Percentiles rank a stretch among this genome's conserved stretches.
phyloP scores from a whole-genome alignment of 2,797 vertebrate genomes.

The Arrhamphus sclerolepis region DNA sequence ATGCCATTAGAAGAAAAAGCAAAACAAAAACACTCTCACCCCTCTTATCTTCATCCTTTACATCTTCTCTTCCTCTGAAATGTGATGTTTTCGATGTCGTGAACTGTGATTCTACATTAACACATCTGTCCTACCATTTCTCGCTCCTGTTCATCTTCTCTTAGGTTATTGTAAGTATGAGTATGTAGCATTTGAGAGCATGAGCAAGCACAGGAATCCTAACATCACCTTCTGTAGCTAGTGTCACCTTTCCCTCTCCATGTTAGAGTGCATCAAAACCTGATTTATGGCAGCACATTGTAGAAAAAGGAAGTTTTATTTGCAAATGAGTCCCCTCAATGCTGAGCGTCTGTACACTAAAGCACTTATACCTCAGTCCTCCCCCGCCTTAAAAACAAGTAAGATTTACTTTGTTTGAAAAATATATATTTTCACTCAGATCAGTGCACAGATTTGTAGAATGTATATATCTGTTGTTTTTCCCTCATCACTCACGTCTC shows the following conservation, averaged over 20 bases:
- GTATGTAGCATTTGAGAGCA: conserved; percentile 52
- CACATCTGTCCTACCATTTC: conserved; percentile 48
- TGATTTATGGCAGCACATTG: conserved; percentile 39
- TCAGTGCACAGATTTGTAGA: neutral
- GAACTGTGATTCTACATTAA: conserved; percentile 34
- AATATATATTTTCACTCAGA: conserved; percentile 5
- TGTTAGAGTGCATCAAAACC: conserved; percentile 30
- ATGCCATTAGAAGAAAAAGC: conserved; percentile 26
- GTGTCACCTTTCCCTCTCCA: conserved; percentile 17
- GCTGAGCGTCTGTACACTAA: conserved; percentile 28
- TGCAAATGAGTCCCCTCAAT: conserved; percentile 17
- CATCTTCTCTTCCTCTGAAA: conserved; percentile 10
- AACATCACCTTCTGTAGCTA: conserved; percentile 24
- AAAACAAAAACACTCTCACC: neutral
- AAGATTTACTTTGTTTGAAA: conserved; percentile 13
- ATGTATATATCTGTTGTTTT: neutral
- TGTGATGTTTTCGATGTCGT: conserved; percentile 22
- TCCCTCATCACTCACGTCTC: conserved; percentile 28
- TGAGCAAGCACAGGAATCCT: conserved; percentile 35
- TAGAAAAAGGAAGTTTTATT: conserved; percentile 29
- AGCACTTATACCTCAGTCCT: conserved; percentile 25
- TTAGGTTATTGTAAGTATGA: conserved; percentile 76
- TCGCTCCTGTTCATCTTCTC: conserved; percentile 45
- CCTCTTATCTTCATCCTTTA: conserved; percentile 4
- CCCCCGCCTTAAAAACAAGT: conserved; percentile 7